Percentiles rank a stretch among this genome's conserved stretches.
Evolutionary conservation across 2,113 vertebrate genomes (phyloP).

Genomic region (Amia ocellicauda): DNA sequence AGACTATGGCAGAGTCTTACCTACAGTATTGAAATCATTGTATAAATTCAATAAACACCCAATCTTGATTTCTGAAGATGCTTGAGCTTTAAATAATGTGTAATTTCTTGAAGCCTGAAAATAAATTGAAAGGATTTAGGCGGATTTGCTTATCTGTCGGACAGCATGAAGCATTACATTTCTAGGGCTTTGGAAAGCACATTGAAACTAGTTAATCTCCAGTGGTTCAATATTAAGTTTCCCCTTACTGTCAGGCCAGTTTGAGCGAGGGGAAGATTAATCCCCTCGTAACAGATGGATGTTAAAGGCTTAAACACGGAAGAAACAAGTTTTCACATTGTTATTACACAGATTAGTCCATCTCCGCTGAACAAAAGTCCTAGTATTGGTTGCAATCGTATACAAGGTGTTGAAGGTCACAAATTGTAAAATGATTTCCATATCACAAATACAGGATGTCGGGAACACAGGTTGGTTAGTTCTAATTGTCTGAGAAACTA

Average conservation of each 20-base stretch:
- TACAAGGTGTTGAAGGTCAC: slow-evolving; percentile 15
- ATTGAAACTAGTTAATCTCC: slow-evolving; percentile 74
- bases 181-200: slow-evolving; percentile 67
- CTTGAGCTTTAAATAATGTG: slow-evolving; percentile 6
- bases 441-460: too few relatives aligned
- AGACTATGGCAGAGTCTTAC: neutral
- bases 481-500: slow-evolving; percentile 26
- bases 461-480: too few relatives aligned
- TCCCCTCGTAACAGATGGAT: slow-evolving; percentile 44
- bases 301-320: slow-evolving; percentile 45
- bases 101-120: slow-evolving; percentile 6
- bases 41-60: slow-evolving; percentile 43
- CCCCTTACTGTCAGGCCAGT: slow-evolving; percentile 61
- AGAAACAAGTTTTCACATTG: slow-evolving; percentile 37
- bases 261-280: slow-evolving; percentile 64
- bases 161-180: slow-evolving; percentile 67
- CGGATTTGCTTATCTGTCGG: slow-evolving; percentile 79
- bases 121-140: slow-evolving; percentile 76
- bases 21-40: slow-evolving; percentile 9
- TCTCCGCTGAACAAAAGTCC: slow-evolving; percentile 26
- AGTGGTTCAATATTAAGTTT: slow-evolving; percentile 66
- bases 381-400: slow-evolving; percentile 19
- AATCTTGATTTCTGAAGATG: neutral
- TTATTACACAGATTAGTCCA: slow-evolving; percentile 38
- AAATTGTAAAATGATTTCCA: too few relatives aligned